Evolutionary conservation across 64 coral and sea anemone genomes (phyloP).

Genomic region (Anthopleura sola): DNA sequence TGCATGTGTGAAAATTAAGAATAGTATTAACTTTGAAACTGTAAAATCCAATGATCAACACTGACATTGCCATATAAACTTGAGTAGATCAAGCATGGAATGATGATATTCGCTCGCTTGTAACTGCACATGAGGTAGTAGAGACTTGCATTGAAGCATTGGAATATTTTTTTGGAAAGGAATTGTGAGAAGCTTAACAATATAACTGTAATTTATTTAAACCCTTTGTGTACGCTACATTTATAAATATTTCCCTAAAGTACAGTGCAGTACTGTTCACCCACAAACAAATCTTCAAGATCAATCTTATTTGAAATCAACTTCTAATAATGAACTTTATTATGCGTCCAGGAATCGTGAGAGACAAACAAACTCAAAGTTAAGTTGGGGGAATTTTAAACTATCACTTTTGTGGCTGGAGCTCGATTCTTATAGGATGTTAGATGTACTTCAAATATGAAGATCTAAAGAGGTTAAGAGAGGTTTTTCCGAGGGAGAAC

Average conservation of each 20-base stretch:
- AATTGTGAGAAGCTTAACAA: too few relatives aligned
- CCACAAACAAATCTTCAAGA: neutral
- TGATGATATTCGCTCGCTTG: too few relatives aligned
- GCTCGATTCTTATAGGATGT: neutral
- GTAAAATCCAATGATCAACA: neutral
- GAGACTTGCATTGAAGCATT: neutral
- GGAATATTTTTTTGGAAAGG: too few relatives aligned
- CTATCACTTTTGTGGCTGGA: neutral
- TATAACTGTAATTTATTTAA: too few relatives aligned
- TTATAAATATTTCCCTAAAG: neutral
- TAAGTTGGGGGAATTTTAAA: neutral
- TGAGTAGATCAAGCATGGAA: neutral
- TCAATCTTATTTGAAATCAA: neutral
- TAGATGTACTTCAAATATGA: neutral
- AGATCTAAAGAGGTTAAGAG: neutral
- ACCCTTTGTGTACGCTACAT: neutral
- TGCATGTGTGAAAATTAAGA: neutral
- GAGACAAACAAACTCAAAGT: neutral
- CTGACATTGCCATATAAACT: neutral
- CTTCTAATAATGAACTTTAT: neutral
- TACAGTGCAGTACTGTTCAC: neutral
- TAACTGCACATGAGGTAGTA: too few relatives aligned
- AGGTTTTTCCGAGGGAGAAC: neutral
- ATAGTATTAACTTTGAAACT: neutral
- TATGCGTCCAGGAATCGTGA: neutral